Evolutionary conservation across 2,888 invertebrate genomes (phyloP).

Genomic region (Ectobius pallidus): DNA sequence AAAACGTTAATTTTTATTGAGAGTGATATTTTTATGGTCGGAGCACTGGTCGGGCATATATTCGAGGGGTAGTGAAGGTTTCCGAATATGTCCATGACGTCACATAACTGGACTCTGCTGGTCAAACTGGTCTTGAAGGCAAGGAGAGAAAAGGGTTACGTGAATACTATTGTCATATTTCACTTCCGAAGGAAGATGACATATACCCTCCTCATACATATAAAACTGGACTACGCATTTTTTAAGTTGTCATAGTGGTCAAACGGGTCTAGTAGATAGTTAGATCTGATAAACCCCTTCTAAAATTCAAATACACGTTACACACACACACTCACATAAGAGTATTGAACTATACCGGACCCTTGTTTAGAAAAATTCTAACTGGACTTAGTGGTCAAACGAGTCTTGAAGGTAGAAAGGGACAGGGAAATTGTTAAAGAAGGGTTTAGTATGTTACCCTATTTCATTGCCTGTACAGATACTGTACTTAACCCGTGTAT

Average conservation of each 20-base stretch:
- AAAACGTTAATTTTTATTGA: too few relatives aligned
- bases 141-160: background rate
- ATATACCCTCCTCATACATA: background rate
- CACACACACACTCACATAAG: background rate
- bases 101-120: background rate
- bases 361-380: conserved; percentile 22
- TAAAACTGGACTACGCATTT: background rate
- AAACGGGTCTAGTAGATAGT: conserved; percentile 23
- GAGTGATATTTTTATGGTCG: too few relatives aligned
- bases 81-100: too few relatives aligned
- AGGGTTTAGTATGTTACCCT: background rate
- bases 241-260: conserved; percentile 22
- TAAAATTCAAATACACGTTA: conserved; percentile 21
- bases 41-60: too few relatives aligned
- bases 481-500: background rate
- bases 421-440: background rate
- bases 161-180: conserved; percentile 12
- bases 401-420: conserved; percentile 21
- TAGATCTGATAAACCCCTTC: conserved; percentile 8
- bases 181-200: conserved; percentile 7
- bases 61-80: too few relatives aligned
- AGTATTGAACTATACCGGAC: background rate
- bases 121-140: background rate
- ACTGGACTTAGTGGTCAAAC: conserved; percentile 33
- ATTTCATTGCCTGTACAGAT: background rate